Evolutionary conservation across 2,113 vertebrate genomes (phyloP).

Genomic region (Empidonax traillii): DNA sequence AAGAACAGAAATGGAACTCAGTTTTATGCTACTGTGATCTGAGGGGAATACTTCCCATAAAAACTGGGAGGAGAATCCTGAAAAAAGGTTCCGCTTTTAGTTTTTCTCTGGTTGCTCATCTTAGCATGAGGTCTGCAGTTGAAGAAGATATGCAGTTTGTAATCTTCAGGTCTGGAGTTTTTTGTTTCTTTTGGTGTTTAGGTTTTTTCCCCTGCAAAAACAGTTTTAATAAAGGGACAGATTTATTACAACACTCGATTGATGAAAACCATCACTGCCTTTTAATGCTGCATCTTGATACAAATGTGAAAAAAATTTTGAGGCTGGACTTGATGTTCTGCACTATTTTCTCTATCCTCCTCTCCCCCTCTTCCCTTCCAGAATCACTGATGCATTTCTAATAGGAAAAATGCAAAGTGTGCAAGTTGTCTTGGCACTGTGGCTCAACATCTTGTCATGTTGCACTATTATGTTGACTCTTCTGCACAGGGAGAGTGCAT

Average conservation of each 20-base stretch:
- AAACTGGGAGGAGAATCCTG: background rate
- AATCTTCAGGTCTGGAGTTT: background rate
- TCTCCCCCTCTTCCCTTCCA: background rate
- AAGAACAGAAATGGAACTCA: background rate
- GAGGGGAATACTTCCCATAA: background rate
- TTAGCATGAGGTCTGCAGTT: background rate
- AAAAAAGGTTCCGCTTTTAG: background rate
- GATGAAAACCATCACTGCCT: background rate
- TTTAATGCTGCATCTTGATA: background rate
- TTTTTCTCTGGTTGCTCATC: background rate
- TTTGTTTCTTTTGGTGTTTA: background rate
- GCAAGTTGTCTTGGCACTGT: background rate
- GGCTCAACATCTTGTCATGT: conserved; percentile 2
- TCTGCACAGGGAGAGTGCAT: background rate
- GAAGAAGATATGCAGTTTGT: background rate
- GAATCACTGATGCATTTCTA: conserved; percentile 6
- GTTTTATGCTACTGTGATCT: background rate
- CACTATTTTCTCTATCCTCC: background rate
- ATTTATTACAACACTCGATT: background rate
- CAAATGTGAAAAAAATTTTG: background rate
- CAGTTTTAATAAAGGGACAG: background rate
- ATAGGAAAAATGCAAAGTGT: conserved; percentile 34
- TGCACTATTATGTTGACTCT: conserved; percentile 24
- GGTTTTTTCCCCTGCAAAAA: background rate
- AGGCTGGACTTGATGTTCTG: background rate